phyloP scores from a whole-genome alignment of 2,797 vertebrate genomes.

The Coracias cyanogaster region DNA sequence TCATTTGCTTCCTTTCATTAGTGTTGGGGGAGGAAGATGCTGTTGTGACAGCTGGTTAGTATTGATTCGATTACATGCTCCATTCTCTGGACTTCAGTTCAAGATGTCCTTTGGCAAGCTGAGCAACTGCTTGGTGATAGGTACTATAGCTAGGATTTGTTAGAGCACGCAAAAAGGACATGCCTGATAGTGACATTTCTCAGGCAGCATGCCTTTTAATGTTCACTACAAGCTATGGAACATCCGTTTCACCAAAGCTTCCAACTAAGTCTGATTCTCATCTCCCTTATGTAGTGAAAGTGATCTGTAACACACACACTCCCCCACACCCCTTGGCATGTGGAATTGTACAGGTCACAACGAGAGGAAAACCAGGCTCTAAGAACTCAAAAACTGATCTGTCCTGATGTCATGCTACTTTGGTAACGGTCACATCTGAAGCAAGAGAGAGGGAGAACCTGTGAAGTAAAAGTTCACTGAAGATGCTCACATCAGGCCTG shows the following conservation, averaged over 20 bases:
- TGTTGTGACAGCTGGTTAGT: constrained; percentile 52
- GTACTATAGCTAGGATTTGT: constrained; percentile 15
- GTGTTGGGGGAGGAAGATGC: background rate
- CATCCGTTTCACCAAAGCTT: background rate
- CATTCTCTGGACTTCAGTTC: constrained; percentile 34
- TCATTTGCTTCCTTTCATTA: constrained; percentile 54
- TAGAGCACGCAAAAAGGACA: background rate
- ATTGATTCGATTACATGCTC: constrained; percentile 45
- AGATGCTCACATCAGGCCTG: background rate
- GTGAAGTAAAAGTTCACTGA: background rate
- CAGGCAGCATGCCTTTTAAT: background rate
- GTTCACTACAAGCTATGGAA: background rate
- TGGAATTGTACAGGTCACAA: background rate
- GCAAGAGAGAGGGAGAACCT: background rate
- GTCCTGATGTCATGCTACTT: background rate
- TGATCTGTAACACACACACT: accelerated
- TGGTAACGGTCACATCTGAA: background rate
- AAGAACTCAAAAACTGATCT: background rate
- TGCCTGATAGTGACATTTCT: background rate
- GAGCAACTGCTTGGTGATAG: constrained; percentile 7
- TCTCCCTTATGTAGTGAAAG: background rate
- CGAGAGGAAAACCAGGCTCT: background rate
- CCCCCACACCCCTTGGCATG: accelerated
- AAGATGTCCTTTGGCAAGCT: constrained; percentile 42
- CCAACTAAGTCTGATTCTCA: background rate